phyloP scores from a whole-genome alignment of 2,113 vertebrate genomes.

The Pachyramphus minor region DNA sequence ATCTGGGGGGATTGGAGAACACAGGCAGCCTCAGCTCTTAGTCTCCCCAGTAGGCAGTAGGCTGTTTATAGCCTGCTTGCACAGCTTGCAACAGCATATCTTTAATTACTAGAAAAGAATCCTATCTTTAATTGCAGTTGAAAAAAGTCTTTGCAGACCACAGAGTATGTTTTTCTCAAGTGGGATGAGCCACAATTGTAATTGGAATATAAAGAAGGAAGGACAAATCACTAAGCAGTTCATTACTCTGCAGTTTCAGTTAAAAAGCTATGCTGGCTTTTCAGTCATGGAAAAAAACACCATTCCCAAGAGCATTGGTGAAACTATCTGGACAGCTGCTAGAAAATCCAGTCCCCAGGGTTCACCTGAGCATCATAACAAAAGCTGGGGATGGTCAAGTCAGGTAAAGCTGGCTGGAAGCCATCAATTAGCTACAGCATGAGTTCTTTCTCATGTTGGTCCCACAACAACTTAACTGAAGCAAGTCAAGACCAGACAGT shows the following conservation, averaged over 20 bases:
- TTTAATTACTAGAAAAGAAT: slow-evolving; percentile 10
- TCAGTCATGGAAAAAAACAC: neutral
- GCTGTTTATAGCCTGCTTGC: neutral
- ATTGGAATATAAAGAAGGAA: neutral
- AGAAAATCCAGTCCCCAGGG: neutral
- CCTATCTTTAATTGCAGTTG: neutral
- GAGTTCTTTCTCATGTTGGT: neutral
- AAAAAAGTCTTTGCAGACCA: neutral
- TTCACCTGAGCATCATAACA: neutral
- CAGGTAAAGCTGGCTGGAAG: neutral
- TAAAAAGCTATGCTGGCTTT: neutral
- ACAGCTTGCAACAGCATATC: neutral
- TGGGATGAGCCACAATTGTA: neutral
- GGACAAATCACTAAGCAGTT: neutral
- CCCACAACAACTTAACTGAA: neutral
- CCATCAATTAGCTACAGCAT: rapidly evolving
- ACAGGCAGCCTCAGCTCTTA: neutral
- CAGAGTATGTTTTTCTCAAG: neutral
- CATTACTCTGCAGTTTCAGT: neutral
- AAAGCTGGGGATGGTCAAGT: neutral
- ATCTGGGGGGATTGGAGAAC: neutral
- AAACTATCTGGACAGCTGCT: neutral
- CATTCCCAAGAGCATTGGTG: neutral
- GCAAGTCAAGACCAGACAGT: neutral
- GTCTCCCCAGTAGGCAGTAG: neutral